phyloP scores from a whole-genome alignment of 2,888 invertebrate species.

The Brassicogethes aeneus region DNA sequence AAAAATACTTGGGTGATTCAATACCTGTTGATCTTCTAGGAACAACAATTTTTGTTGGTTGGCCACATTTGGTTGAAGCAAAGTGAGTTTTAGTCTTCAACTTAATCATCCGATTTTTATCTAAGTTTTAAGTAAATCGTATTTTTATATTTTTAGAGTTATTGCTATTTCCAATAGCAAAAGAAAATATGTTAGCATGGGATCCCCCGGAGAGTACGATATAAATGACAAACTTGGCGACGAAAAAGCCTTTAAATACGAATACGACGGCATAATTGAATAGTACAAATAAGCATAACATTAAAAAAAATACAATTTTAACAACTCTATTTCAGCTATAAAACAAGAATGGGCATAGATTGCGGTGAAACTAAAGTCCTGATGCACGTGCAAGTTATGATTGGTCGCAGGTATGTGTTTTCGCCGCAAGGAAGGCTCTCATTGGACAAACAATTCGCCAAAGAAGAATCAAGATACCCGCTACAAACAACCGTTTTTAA shows the following conservation, averaged over 20 bases:
- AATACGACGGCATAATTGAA: conserved; percentile 47
- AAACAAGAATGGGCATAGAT: conserved; percentile 68
- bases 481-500: conserved; percentile 57
- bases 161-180: conserved; percentile 52
- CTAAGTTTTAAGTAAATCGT: not conserved
- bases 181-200: conserved; percentile 41
- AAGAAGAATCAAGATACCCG: conserved; percentile 54
- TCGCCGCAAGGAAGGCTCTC: conserved; percentile 53
- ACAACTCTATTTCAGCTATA: conserved; percentile 54
- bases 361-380: conserved; percentile 58
- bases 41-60: conserved; percentile 69
- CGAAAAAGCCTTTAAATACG: conserved; percentile 39
- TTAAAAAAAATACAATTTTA: not conserved
- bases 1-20: conserved; percentile 32
- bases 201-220: conserved; percentile 38
- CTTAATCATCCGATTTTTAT: no score
- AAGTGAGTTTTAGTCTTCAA: conserved; percentile 46
- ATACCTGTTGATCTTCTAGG: conserved; percentile 52
- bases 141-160: conserved; percentile 43
- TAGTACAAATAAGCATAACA: conserved; percentile 38
- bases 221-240: no score
- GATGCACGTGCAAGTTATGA: conserved; percentile 62
- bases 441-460: conserved; percentile 66
- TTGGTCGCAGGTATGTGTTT: conserved; percentile 57
- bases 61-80: conserved; percentile 90